These are phyloP conservation scores for Agrochola circellaris DNA, from an alignment of 2,888 invertebrate species.

Conservation along the genomic window DNA sequence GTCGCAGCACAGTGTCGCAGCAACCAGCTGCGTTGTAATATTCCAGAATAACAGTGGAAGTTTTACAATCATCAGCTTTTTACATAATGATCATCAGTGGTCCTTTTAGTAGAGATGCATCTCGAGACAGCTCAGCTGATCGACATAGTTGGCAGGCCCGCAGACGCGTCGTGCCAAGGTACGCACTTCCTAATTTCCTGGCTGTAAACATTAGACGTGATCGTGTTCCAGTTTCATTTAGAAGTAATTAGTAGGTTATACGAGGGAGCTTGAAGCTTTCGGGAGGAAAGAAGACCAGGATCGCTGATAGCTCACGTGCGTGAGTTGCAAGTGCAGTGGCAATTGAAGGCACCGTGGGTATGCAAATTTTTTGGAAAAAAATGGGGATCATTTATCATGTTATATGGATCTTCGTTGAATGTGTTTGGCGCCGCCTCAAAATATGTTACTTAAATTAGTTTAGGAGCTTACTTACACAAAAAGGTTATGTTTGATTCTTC, in stretches of 20 bases:
- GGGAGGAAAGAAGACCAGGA: neutral
- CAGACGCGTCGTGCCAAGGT: conserved; percentile 76
- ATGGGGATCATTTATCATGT: too few relatives aligned
- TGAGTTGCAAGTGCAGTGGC: neutral
- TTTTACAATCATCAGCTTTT: conserved; percentile 41
- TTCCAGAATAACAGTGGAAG: conserved; percentile 31
- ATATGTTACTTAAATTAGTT: too few relatives aligned
- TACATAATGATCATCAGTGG: conserved; percentile 41
- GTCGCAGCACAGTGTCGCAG: neutral
- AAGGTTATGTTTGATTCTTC: too few relatives aligned
- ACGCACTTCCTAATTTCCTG: conserved; percentile 75
- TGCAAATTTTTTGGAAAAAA: too few relatives aligned
- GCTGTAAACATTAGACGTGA: conserved; percentile 60
- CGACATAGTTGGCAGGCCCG: conserved; percentile 83
- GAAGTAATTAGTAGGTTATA: conserved; percentile 23
- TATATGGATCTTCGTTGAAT: too few relatives aligned
- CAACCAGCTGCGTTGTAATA: conserved; percentile 3
- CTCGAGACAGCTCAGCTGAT: conserved; percentile 62
- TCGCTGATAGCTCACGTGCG: neutral
- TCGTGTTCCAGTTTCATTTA: conserved; percentile 48
- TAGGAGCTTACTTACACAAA: too few relatives aligned
- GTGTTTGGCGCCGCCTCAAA: too few relatives aligned
- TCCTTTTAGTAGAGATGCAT: conserved; percentile 58
- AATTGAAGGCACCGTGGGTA: neutral
- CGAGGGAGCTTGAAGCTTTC: neutral